Evolutionary conservation across 2,888 invertebrate species (phyloP).

Genomic region (Adela reaumurella): DNA sequence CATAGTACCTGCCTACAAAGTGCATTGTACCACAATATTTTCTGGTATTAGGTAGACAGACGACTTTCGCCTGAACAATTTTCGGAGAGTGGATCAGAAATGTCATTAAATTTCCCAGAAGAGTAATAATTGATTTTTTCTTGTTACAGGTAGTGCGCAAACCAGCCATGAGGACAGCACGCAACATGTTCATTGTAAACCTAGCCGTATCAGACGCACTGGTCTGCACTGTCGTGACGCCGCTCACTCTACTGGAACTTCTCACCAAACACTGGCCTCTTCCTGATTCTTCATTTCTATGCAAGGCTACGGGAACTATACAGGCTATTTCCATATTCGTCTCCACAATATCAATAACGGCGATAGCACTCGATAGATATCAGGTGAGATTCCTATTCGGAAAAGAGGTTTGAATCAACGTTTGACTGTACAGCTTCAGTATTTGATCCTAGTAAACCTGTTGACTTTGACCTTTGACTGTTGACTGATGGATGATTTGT

Average conservation of each 20-base stretch:
- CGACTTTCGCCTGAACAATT: not conserved
- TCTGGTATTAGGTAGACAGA: too few species aligned
- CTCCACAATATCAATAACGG: constrained; percentile 90
- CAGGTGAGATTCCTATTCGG: constrained; percentile 63
- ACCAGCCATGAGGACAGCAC: constrained; percentile 83
- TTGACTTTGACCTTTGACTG: too few species aligned
- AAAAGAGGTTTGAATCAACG: too few species aligned
- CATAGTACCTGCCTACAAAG: too few species aligned
- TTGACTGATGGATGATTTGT: too few species aligned
- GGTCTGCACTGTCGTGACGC: constrained; percentile 86
- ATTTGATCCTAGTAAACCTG: too few species aligned
- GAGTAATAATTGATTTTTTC: too few species aligned
- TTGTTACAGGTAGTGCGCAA: constrained; percentile 70
- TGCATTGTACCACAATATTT: too few species aligned
- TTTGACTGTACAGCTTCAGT: too few species aligned
- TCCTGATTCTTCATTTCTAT: constrained; percentile 71
- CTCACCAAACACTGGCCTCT: constrained; percentile 84
- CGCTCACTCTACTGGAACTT: constrained; percentile 83
- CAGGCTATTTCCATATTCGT: constrained; percentile 91
- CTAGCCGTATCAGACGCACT: constrained; percentile 82
- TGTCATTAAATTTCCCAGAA: too few species aligned
- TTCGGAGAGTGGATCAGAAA: not conserved
- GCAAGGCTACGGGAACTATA: constrained; percentile 82
- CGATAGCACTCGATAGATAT: constrained; percentile 82
- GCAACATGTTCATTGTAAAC: constrained; percentile 93